phyloP scores from a whole-genome alignment of 2,113 vertebrate species.

The Recurvirostra avosetta region DNA sequence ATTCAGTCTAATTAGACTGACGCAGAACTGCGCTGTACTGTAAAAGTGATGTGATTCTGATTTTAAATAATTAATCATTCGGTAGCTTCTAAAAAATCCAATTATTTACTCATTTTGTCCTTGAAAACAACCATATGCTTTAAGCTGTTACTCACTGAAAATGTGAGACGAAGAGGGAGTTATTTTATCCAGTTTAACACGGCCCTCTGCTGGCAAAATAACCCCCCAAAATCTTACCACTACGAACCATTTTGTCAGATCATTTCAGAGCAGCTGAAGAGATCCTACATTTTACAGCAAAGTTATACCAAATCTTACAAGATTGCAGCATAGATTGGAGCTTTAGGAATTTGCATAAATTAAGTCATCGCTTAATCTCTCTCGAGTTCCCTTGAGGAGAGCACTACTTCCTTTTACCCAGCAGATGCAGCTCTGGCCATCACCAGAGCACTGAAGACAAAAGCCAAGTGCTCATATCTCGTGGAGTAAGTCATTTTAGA shows the following conservation, averaged over 20 bases:
- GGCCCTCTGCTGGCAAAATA: conserved; percentile 77
- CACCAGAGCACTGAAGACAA: not conserved
- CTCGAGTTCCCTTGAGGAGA: not conserved
- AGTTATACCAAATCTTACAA: not conserved
- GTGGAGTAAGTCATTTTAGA: not conserved
- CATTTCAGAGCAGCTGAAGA: not conserved
- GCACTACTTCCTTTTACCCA: not conserved
- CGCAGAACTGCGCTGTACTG: not conserved
- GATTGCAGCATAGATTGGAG: not conserved
- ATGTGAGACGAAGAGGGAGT: not conserved
- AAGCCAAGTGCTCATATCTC: not conserved
- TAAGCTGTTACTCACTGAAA: not conserved
- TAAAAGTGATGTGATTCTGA: conserved; percentile 7
- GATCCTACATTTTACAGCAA: not conserved
- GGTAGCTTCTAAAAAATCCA: conserved; percentile 6
- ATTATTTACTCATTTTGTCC: conserved; percentile 44
- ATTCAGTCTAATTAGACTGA: conserved; percentile 9
- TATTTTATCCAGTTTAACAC: conserved; percentile 71
- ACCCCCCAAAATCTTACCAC: not conserved
- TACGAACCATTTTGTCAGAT: not conserved
- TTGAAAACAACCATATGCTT: conserved; percentile 51
- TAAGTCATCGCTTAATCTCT: not conserved
- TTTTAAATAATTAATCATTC: conserved; percentile 36
- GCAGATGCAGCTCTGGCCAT: not conserved
- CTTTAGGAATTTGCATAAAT: not conserved